Base-by-base conservation (phyloP, 2,888 invertebrate species). In the Leucania comma region DNA sequence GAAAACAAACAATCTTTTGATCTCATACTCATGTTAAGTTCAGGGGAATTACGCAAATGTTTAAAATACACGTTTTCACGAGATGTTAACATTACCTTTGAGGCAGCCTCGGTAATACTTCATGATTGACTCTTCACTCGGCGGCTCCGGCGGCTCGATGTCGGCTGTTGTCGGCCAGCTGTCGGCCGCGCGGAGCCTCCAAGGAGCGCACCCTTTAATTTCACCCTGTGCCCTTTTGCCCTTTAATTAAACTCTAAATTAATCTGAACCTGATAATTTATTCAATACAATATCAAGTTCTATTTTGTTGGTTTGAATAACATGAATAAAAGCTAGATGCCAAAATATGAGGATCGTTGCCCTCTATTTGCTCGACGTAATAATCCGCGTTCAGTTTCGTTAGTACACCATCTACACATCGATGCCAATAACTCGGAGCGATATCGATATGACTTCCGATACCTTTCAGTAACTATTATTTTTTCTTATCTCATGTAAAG, bases 401-500 rank as follows among this genome's bases (percentile, higher is more conserved):
- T n/a, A 67, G 53, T 56, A 42, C 38, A 46, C 20, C n/a, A 68
- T n/a, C 1, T 58, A 48, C 26, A 57, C 56, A 57, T 56, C 50
- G 59, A 56, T 54, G 42, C 12, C 26, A 62, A 54, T 77, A 50
- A 12, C 22, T 58, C 4, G 26, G 50, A 54, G 26, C 53, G 59
- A 63, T 62, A 78, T 50, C 48, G 58, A 66, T 60, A 75, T 70
- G 62, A 68, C 50, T 75, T 70, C 64, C 59, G 67, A 64, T 63
- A 63, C 73, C 68, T 73, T 74, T 80, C 71, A 78, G 76, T 82
- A 78, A 81, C 78, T 83, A 82, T 81, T 83, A 84, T 84, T 81
- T 85, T 72, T 82, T 73, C 51, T 48, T 80, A 81, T 83, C 78
- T 77, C 79, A 78, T 66, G 80, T 84, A 86, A 85, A 78, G 82